Percentiles rank a stretch among this genome's conserved stretches.
phyloP scores from a whole-genome alignment of 2,797 vertebrate genomes.

The Neomorphus geoffroyi region DNA sequence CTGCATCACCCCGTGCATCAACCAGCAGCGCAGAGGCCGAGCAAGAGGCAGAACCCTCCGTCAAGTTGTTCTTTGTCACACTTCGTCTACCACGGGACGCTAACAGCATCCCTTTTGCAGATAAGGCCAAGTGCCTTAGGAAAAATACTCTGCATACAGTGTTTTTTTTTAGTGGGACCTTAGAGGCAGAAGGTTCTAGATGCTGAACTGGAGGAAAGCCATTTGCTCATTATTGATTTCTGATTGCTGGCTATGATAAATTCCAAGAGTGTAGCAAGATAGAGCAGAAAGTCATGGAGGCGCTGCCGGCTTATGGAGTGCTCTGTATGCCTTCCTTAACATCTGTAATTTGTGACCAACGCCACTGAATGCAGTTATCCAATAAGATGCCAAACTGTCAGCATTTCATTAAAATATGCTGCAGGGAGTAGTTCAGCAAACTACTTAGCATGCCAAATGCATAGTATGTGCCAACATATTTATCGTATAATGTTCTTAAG shows the following conservation, averaged over 20 bases:
- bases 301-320: background rate
- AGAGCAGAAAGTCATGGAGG: background rate
- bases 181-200: slow-evolving; percentile 18
- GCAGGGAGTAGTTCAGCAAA: slow-evolving; percentile 37
- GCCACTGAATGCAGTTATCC: slow-evolving; percentile 47
- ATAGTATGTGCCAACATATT: slow-evolving; percentile 33
- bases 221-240: slow-evolving; percentile 11
- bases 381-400: slow-evolving; percentile 57
- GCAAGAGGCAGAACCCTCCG: background rate
- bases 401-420: slow-evolving; percentile 66
- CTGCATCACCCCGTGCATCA: background rate
- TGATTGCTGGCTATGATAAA: slow-evolving; percentile 36
- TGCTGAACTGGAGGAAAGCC: background rate
- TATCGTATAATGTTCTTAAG: slow-evolving; percentile 37
- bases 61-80: background rate
- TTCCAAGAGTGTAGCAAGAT: slow-evolving; percentile 13
- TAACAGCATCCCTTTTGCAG: background rate
- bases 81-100: background rate
- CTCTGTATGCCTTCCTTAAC: slow-evolving; percentile 44
- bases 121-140: background rate
- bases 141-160: background rate
- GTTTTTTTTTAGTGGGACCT: background rate
- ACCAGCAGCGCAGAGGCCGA: background rate
- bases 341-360: slow-evolving; percentile 49
- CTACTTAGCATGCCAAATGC: slow-evolving; percentile 54